A percentile compares a stretch with the other conserved stretches of the same genome.
phyloP scores from a whole-genome alignment of 2,888 invertebrate genomes.

The Herminia tarsipennalis region DNA sequence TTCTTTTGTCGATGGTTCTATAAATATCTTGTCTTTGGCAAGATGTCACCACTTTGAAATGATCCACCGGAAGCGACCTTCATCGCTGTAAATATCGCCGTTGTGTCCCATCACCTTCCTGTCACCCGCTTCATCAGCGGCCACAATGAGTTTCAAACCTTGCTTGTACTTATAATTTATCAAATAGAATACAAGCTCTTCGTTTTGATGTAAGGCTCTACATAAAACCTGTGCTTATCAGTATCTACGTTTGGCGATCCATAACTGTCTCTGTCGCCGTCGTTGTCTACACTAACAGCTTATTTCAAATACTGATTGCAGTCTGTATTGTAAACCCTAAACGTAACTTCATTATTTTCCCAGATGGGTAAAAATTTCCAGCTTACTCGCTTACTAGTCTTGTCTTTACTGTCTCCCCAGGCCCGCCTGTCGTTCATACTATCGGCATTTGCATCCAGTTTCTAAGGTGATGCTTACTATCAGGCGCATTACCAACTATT shows the following conservation, averaged over 20 bases:
- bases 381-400: conserved; percentile 31
- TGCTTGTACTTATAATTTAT: conserved; percentile 44
- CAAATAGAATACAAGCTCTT: conserved; percentile 44
- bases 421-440: conserved; percentile 39
- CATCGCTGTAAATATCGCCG: conserved; percentile 20
- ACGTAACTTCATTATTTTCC: conserved; percentile 39
- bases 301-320: conserved; percentile 46
- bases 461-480: too few species aligned
- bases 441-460: too few species aligned
- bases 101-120: conserved; percentile 42
- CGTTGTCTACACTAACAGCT: conserved; percentile 25
- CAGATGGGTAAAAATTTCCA: conserved; percentile 50
- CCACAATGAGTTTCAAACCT: conserved; percentile 42
- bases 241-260: conserved; percentile 32
- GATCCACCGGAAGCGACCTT: conserved; percentile 20
- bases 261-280: conserved; percentile 44
- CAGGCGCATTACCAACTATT: too few species aligned
- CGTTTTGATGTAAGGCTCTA: conserved; percentile 43
- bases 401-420: conserved; percentile 46
- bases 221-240: conserved; percentile 41
- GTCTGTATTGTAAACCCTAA: conserved; percentile 46
- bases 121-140: conserved; percentile 37
- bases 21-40: too few species aligned
- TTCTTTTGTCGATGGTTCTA: too few species aligned
- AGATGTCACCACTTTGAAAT: conserved; percentile 12